Evolutionary conservation across 1,140 invertebrate species (phyloP).

Genomic region (Batillaria attramentaria): DNA sequence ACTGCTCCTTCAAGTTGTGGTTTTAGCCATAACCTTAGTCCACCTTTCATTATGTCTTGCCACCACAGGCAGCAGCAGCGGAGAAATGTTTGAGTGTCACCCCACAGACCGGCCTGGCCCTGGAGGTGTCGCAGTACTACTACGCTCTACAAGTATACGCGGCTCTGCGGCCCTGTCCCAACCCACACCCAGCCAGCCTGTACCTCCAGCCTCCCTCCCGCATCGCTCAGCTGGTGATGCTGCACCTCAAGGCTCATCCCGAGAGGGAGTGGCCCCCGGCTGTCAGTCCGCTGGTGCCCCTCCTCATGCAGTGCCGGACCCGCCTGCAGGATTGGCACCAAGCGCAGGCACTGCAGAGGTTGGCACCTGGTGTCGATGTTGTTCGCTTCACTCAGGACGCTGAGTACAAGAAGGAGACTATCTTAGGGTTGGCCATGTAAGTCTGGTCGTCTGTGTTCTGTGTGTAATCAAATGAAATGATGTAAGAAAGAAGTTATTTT

Average conservation of each 20-base stretch:
- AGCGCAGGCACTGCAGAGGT: slow-evolving; percentile 67
- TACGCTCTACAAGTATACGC: slow-evolving; percentile 66
- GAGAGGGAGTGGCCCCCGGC: slow-evolving; percentile 49
- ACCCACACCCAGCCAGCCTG: slow-evolving; percentile 44
- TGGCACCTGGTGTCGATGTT: slow-evolving; percentile 71
- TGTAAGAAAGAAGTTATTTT: too few relatives aligned
- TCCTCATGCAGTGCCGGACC: slow-evolving; percentile 64
- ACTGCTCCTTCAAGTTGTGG: too few relatives aligned
- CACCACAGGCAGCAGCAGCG: slow-evolving; percentile 56
- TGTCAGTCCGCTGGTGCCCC: slow-evolving; percentile 46
- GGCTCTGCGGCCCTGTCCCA: slow-evolving; percentile 45
- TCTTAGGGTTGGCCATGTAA: slow-evolving; percentile 75
- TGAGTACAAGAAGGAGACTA: slow-evolving; percentile 74
- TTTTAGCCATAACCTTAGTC: too few relatives aligned
- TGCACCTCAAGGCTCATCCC: slow-evolving; percentile 45
- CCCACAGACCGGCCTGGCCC: slow-evolving; percentile 62
- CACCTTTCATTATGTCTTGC: slow-evolving; percentile 2
- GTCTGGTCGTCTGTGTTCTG: too few relatives aligned
- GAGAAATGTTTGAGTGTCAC: slow-evolving; percentile 62
- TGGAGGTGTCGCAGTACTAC: slow-evolving; percentile 69
- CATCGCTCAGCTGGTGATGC: slow-evolving; percentile 53
- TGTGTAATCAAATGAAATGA: too few relatives aligned
- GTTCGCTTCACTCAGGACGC: slow-evolving; percentile 72
- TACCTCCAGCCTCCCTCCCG: slow-evolving; percentile 56
- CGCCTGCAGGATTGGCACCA: slow-evolving; percentile 71